A percentile compares a stretch with the other conserved stretches of the same genome.
These are phyloP conservation scores for Drosophila anomalata DNA, from an alignment of 2,888 invertebrate species.

Conservation along the genomic window DNA sequence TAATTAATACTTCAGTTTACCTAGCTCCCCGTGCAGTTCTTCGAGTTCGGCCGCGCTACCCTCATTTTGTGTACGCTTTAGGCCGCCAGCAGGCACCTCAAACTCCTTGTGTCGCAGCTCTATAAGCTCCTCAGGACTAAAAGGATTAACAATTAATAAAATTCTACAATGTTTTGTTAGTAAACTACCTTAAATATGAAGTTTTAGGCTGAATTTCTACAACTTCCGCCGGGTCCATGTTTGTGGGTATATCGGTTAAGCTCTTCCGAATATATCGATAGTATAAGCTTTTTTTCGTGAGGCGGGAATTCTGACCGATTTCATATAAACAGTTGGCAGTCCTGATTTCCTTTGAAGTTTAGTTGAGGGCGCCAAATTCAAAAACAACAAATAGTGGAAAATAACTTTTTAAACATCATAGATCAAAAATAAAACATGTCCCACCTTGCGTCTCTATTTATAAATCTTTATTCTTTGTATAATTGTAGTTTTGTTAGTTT, in stretches of 20 bases:
- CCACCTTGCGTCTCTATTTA: conserved; percentile 60
- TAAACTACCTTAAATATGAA: conserved; percentile 66
- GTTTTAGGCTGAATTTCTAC: conserved; percentile 65
- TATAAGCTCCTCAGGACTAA: conserved; percentile 68
- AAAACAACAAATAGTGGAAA: neutral
- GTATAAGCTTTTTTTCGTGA: neutral
- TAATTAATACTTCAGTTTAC: conserved; percentile 42
- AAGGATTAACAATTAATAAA: neutral
- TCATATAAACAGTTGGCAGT: neutral
- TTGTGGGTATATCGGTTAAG: neutral
- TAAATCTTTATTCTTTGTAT: conserved; percentile 75
- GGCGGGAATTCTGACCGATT: neutral
- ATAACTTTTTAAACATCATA: neutral
- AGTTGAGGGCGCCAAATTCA: neutral
- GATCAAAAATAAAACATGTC: neutral
- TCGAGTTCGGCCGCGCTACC: conserved; percentile 60
- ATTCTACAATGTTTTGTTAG: neutral
- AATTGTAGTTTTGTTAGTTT: conserved; percentile 77
- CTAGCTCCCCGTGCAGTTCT: conserved; percentile 67
- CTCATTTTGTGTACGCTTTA: conserved; percentile 70
- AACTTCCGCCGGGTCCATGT: conserved; percentile 3
- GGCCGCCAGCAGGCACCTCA: conserved; percentile 56
- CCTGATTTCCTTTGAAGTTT: neutral
- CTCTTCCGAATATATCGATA: neutral
- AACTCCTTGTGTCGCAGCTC: conserved; percentile 62